Evolutionary conservation across 2,113 vertebrate genomes (phyloP).

Genomic region (Malurus elegans): DNA sequence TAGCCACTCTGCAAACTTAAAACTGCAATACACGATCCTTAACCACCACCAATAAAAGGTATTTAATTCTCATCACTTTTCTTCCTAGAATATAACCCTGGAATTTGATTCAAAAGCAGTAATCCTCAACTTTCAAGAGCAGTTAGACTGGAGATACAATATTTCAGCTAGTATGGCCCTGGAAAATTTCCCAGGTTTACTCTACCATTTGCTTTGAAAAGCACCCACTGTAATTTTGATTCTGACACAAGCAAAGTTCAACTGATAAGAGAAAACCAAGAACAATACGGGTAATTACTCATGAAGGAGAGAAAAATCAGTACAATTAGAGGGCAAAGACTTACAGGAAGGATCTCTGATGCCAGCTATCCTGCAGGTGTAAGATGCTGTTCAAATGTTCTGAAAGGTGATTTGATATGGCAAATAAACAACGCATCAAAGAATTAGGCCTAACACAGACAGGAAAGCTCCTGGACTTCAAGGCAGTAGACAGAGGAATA

Average conservation of each 20-base stretch:
- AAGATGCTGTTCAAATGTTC: neutral
- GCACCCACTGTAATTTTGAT: neutral
- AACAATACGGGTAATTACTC: neutral
- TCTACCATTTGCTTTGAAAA: neutral
- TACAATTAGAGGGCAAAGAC: neutral
- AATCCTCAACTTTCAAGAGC: neutral
- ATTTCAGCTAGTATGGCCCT: neutral
- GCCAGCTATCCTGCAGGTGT: neutral
- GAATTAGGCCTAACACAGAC: neutral
- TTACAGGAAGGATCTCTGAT: neutral
- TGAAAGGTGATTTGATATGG: neutral
- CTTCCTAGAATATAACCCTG: neutral
- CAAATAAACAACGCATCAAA: neutral
- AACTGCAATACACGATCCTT: neutral
- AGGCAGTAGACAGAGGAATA: neutral
- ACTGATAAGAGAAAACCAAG: neutral
- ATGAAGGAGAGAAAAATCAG: neutral
- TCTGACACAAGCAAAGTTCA: neutral
- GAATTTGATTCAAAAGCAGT: neutral
- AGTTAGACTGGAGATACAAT: neutral
- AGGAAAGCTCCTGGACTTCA: neutral
- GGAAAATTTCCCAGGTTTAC: neutral
- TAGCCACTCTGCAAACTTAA: neutral
- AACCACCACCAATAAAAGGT: neutral
- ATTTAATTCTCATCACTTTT: neutral